A percentile compares a stretch with the other conserved stretches of the same genome.
These are phyloP conservation scores for Molossus molossus DNA, from an alignment of 2,797 vertebrate species.

Conservation along the genomic window DNA sequence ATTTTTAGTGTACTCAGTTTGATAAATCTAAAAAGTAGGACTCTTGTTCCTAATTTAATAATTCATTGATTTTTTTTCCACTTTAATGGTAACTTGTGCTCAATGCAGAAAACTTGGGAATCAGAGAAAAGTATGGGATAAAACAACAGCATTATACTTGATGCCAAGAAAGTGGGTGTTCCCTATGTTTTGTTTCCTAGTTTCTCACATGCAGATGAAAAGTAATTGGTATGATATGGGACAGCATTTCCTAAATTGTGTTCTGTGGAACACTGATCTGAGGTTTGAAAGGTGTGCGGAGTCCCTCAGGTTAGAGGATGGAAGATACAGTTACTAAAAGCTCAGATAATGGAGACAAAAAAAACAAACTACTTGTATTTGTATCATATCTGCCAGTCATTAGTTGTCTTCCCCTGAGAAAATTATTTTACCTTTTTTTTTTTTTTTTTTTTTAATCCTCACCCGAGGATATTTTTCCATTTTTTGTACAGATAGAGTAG, in stretches of 20 bases:
- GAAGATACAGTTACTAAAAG: neutral
- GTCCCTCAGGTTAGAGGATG: neutral
- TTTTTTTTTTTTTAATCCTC: neutral
- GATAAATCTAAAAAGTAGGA: neutral
- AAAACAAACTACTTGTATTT: neutral
- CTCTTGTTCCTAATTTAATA: neutral
- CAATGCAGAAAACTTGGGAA: neutral
- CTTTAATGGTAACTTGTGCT: neutral
- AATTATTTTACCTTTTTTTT: neutral
- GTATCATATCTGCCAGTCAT: neutral
- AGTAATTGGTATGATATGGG: neutral
- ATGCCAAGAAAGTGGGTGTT: neutral
- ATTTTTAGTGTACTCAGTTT: neutral
- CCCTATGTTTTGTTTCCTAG: neutral
- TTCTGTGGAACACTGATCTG: neutral
- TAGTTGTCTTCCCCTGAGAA: neutral
- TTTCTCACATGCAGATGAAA: neutral
- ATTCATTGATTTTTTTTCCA: neutral
- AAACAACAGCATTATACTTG: neutral
- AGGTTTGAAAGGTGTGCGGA: neutral
- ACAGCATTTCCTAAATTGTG: neutral
- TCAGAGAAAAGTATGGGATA: neutral
- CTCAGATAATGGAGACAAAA: neutral
- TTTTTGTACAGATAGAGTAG: too few relatives aligned
- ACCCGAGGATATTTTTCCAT: too few relatives aligned